phyloP scores from a whole-genome alignment of 2,888 invertebrate genomes.

The Tyria jacobaeae region DNA sequence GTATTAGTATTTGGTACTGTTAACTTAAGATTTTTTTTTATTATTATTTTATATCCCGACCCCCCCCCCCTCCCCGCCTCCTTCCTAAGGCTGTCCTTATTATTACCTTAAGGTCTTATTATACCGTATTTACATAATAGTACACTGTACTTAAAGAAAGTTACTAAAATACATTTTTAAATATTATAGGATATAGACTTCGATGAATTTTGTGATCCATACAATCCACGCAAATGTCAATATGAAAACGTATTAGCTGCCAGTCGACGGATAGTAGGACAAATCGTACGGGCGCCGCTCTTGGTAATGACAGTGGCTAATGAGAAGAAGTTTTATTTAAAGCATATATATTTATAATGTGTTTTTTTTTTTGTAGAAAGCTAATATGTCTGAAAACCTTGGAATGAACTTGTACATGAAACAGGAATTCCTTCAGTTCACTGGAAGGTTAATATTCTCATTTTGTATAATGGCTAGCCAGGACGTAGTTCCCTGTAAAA shows the following conservation, averaged over 20 bases:
- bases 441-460: conserved; percentile 90
- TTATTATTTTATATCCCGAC: too few species aligned
- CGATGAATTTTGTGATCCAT: conserved; percentile 76
- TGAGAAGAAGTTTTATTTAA: not conserved
- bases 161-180: not conserved
- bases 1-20: too few species aligned
- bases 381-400: conserved; percentile 90
- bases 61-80: too few species aligned
- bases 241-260: conserved; percentile 90
- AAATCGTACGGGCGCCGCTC: conserved; percentile 88
- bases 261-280: conserved; percentile 88
- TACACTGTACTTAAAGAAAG: too few species aligned
- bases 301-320: conserved; percentile 51
- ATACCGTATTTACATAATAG: too few species aligned
- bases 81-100: too few species aligned
- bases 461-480: not conserved
- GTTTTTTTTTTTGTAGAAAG: conserved; percentile 86
- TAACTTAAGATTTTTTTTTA: too few species aligned
- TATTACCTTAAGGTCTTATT: too few species aligned
- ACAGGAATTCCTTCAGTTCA: conserved; percentile 96
- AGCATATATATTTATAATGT: not conserved
- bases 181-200: conserved; percentile 67
- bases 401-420: conserved; percentile 96
- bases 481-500: not conserved
- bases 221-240: conserved; percentile 78